These are phyloP conservation scores for Athene noctua DNA, from an alignment of 2,113 vertebrate species.

Conservation along the genomic window DNA sequence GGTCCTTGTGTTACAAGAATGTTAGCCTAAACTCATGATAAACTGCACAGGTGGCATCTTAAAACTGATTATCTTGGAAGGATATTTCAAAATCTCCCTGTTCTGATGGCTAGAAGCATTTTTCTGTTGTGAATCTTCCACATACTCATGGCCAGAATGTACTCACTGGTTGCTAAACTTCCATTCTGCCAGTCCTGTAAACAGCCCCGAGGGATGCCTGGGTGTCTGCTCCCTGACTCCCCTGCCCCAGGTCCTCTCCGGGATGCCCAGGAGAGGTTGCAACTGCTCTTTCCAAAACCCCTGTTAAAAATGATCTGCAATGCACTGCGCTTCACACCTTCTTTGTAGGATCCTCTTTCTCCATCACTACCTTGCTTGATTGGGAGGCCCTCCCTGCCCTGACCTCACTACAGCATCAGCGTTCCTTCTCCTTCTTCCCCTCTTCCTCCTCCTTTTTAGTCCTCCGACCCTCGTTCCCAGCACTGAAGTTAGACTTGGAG, in stretches of 20 bases:
- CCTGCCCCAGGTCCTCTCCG: fast-evolving
- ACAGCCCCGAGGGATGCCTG: fast-evolving
- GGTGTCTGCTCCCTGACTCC: neutral
- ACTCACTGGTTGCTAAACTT: neutral
- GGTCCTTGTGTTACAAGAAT: neutral
- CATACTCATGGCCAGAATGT: neutral
- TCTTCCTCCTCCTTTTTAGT: neutral
- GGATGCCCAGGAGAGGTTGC: neutral
- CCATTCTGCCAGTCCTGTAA: neutral
- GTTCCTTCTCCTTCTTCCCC: neutral
- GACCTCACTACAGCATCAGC: neutral
- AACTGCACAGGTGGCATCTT: neutral
- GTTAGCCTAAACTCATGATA: neutral
- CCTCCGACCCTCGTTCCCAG: neutral
- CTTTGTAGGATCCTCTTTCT: neutral
- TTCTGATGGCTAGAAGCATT: neutral
- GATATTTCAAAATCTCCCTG: neutral
- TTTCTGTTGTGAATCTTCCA: neutral
- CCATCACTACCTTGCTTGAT: neutral
- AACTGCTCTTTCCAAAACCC: neutral
- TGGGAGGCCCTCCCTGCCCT: neutral
- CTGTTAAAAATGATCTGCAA: neutral
- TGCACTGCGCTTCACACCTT: neutral
- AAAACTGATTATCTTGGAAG: neutral
- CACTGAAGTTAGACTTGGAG: neutral